Evolutionary conservation across 2,113 vertebrate species (phyloP).

Genomic region (Gymnocephalus cernua): DNA sequence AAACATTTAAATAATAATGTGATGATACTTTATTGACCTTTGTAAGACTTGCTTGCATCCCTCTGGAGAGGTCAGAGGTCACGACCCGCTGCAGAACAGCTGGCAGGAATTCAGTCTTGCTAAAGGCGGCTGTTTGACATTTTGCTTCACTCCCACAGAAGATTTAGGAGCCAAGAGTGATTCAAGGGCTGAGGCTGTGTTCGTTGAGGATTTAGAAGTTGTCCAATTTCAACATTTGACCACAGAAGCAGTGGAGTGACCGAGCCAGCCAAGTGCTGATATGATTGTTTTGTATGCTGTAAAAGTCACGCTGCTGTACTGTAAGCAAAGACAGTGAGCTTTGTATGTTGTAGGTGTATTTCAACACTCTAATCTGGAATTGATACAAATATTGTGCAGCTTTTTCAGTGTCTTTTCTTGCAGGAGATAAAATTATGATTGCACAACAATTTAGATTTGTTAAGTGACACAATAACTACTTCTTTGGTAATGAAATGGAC

Average conservation of each 20-base stretch:
- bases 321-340: not conserved
- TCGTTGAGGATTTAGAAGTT: not conserved
- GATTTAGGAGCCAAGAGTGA: not conserved
- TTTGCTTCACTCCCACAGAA: not conserved
- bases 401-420: not conserved
- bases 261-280: not conserved
- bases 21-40: not conserved
- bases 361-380: conserved; percentile 15
- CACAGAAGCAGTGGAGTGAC: not conserved
- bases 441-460: no score
- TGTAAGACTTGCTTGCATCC: not conserved
- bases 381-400: conserved; percentile 1
- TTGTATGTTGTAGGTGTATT: not conserved
- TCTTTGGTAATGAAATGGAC: not conserved
- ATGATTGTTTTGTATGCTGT: not conserved
- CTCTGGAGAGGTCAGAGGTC: conserved; percentile 26
- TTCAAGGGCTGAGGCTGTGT: not conserved
- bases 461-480: not conserved
- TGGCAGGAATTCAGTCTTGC: not conserved
- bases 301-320: not conserved
- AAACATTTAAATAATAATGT: not conserved
- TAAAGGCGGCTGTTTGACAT: not conserved
- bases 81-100: conserved; percentile 4
- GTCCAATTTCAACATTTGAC: not conserved
- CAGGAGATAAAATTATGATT: no score